These are phyloP conservation scores for Uromys caudimaculatus DNA, from an alignment of 2,797 vertebrate genomes.

Conservation along the genomic window DNA sequence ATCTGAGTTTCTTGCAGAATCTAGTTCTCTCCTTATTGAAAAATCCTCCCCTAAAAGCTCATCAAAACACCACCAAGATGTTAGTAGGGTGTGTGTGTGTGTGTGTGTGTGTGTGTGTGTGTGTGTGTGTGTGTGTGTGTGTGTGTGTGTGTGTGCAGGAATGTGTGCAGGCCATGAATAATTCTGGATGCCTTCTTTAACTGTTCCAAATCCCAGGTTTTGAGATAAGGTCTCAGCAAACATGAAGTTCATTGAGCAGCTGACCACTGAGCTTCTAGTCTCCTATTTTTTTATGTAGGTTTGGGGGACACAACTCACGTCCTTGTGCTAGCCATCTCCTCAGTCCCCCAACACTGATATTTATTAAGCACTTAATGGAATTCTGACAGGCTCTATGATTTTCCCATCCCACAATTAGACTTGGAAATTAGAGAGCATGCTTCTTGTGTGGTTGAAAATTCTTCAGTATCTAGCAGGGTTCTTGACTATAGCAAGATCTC, in stretches of 20 bases:
- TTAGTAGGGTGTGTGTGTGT: neutral
- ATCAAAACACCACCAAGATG: neutral
- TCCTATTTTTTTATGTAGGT: neutral
- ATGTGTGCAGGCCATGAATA: neutral
- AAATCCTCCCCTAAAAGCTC: slow-evolving; percentile 24
- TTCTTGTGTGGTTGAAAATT: slow-evolving; percentile 24
- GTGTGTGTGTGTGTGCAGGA: neutral
- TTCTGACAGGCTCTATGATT: neutral
- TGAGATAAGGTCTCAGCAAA: neutral
- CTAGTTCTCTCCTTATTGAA: neutral
- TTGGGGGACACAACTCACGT: neutral
- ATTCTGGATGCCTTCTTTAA: neutral
- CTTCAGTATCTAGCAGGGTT: neutral
- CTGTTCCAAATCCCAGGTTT: neutral
- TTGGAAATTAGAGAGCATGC: neutral
- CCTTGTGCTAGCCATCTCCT: neutral
- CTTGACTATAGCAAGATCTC: neutral
- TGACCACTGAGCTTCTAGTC: neutral
- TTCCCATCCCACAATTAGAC: neutral
- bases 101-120: neutral
- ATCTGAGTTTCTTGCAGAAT: neutral
- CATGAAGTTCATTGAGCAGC: neutral
- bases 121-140: neutral
- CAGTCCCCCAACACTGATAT: neutral
- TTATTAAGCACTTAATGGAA: neutral